Percentiles rank a stretch among this genome's conserved stretches.
These are phyloP conservation scores for Cryptocheilus praepositus DNA, from an alignment of 2,888 invertebrate genomes.

Conservation along the genomic window DNA sequence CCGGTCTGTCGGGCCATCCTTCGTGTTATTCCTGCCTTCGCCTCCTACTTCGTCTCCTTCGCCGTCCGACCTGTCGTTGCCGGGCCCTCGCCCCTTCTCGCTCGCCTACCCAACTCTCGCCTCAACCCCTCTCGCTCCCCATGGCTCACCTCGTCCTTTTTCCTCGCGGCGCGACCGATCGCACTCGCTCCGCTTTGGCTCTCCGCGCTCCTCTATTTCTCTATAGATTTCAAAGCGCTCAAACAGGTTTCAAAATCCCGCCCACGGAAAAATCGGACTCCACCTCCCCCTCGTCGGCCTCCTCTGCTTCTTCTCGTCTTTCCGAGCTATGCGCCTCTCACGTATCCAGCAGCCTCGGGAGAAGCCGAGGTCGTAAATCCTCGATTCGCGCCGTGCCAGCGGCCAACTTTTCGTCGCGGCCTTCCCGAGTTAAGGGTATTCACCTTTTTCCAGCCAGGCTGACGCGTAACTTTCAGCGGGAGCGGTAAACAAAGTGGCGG, in stretches of 20 bases:
- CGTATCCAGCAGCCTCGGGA: conserved; percentile 26
- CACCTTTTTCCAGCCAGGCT: neutral
- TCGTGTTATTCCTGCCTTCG: conserved; percentile 24
- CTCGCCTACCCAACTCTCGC: conserved; percentile 14
- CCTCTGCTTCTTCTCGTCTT: conserved; percentile 18
- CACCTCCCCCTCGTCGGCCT: conserved; percentile 33
- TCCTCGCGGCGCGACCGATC: conserved; percentile 33
- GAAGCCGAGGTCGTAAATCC: conserved; percentile 46
- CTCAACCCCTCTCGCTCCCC: conserved; percentile 18
- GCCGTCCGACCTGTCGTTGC: conserved; percentile 14
- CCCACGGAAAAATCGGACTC: conserved; percentile 70
- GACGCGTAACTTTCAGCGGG: no score
- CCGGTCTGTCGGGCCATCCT: conserved; percentile 46
- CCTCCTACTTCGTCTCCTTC: conserved; percentile 5
- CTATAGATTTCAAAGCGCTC: conserved; percentile 71
- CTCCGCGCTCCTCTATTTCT: conserved; percentile 62
- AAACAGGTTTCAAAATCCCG: conserved; percentile 75
- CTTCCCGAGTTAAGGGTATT: conserved; percentile 14
- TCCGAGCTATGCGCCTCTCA: neutral
- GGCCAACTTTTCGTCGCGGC: conserved; percentile 52
- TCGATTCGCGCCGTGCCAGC: conserved; percentile 30
- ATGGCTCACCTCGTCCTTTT: conserved; percentile 11
- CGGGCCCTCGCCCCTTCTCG: conserved; percentile 24
- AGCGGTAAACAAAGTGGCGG: no score
- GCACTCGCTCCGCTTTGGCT: conserved; percentile 47